Percentiles rank a stretch among this genome's conserved stretches.
These are phyloP conservation scores for Himalopsyche kuldschensis DNA, from an alignment of 2,888 invertebrate genomes.

Conservation along the genomic window DNA sequence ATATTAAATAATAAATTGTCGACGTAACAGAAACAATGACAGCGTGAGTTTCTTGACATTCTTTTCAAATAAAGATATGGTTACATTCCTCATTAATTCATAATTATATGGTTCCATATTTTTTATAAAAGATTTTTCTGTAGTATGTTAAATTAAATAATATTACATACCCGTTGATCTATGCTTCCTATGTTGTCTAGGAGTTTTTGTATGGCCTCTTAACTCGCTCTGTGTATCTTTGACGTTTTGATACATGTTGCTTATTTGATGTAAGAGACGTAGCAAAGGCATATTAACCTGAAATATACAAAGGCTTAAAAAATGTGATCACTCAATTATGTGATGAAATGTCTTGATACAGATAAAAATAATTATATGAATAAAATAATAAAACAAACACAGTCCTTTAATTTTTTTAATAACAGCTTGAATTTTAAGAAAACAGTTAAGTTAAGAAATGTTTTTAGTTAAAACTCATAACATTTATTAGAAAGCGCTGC, in stretches of 20 bases:
- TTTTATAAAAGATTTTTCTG: too few species aligned
- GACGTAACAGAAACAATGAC: too few species aligned
- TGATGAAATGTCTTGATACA: conserved; percentile 2
- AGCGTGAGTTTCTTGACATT: too few species aligned
- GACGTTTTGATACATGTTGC: conserved; percentile 96
- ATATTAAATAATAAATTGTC: too few species aligned
- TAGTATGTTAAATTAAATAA: not conserved
- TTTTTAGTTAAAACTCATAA: too few species aligned
- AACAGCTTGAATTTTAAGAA: too few species aligned
- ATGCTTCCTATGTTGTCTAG: conserved; percentile 51
- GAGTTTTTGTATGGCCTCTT: conserved; percentile 62
- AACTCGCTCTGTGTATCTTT: conserved; percentile 92
- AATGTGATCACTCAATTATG: not conserved
- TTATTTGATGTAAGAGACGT: conserved; percentile 90
- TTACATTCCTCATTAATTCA: too few species aligned
- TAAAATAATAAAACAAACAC: too few species aligned
- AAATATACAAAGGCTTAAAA: conserved; percentile 14
- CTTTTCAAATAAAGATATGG: too few species aligned
- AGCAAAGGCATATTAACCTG: conserved; percentile 93
- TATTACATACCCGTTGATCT: conserved; percentile 48
- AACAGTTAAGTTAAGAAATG: too few species aligned
- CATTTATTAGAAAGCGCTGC: not conserved
- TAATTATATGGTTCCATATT: too few species aligned
- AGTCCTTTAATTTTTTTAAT: too few species aligned
- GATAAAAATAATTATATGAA: not conserved